A percentile compares a stretch with the other conserved stretches of the same genome.
These are phyloP conservation scores for Baccha elongata DNA, from an alignment of 2,888 invertebrate species.

Conservation along the genomic window DNA sequence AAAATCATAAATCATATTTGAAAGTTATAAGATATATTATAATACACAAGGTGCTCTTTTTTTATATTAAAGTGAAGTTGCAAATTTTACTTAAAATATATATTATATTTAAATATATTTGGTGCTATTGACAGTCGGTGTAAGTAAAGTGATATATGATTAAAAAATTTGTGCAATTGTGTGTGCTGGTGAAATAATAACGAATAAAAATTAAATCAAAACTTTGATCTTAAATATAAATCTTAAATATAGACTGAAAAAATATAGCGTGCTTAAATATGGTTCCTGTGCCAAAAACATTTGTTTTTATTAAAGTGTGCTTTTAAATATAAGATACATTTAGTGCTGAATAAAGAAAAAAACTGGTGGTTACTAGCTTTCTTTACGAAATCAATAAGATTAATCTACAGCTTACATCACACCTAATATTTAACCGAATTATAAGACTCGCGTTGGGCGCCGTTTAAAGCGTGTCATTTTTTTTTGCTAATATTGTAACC, in stretches of 20 bases:
- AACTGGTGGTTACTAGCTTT: no score
- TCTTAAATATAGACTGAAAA: neutral
- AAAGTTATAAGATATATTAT: no score
- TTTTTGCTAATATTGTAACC: no score
- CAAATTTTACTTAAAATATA: slow-evolving; percentile 29
- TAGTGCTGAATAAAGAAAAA: no score
- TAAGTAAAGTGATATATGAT: slow-evolving; percentile 30
- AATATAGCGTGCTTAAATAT: slow-evolving; percentile 18
- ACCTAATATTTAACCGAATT: no score
- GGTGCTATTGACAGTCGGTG: slow-evolving; percentile 51
- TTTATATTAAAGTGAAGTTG: slow-evolving; percentile 25
- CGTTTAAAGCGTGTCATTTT: no score
- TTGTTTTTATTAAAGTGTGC: no score
- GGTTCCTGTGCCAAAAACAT: slow-evolving; percentile 22
- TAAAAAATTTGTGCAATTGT: slow-evolving; percentile 51
- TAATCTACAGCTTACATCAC: no score
- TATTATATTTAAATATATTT: slow-evolving; percentile 34
- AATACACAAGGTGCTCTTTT: slow-evolving; percentile 70
- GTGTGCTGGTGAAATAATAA: slow-evolving; percentile 54
- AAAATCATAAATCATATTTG: no score
- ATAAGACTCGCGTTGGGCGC: no score
- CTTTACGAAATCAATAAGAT: no score
- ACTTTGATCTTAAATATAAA: neutral
- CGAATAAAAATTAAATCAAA: slow-evolving; percentile 9
- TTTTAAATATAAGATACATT: no score